phyloP scores from a whole-genome alignment of 2,888 invertebrate species.

The Harpalus rubripes region DNA sequence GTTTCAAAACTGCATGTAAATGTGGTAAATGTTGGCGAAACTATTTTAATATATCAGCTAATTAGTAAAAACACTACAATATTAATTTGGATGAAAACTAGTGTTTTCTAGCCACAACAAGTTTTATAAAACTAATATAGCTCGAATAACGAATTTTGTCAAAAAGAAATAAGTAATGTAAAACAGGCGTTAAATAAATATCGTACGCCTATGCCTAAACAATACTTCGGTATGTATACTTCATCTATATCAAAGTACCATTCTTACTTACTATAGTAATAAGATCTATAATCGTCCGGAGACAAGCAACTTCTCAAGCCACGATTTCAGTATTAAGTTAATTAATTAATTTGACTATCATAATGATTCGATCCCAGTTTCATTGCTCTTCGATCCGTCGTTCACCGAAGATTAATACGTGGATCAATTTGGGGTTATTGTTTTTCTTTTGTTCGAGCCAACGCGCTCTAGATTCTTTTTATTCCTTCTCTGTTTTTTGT shows the following conservation, averaged over 20 bases:
- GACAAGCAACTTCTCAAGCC: constrained; percentile 13
- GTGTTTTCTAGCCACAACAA: too few relatives aligned
- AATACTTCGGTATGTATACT: constrained; percentile 14
- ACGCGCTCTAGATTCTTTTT: constrained; percentile 43
- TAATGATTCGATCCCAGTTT: constrained; percentile 72
- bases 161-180: too few relatives aligned
- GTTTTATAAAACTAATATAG: too few relatives aligned
- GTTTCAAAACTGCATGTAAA: too few relatives aligned
- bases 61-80: too few relatives aligned
- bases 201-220: constrained; percentile 29
- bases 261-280: constrained; percentile 27
- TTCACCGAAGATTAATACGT: constrained; percentile 60
- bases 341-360: constrained; percentile 72
- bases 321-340: constrained; percentile 69
- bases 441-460: constrained; percentile 59
- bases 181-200: background rate
- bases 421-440: constrained; percentile 58
- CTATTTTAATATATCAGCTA: too few relatives aligned
- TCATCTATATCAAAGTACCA: constrained; percentile 47
- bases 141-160: too few relatives aligned
- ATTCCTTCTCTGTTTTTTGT: constrained; percentile 41
- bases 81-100: too few relatives aligned
- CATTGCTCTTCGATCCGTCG: constrained; percentile 66
- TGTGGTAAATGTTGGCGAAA: too few relatives aligned
- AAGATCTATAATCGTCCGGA: constrained; percentile 21